Percentiles rank a stretch among this genome's conserved stretches.
phyloP scores from a whole-genome alignment of 1,140 invertebrate genomes.

The Orchestia grillus region DNA sequence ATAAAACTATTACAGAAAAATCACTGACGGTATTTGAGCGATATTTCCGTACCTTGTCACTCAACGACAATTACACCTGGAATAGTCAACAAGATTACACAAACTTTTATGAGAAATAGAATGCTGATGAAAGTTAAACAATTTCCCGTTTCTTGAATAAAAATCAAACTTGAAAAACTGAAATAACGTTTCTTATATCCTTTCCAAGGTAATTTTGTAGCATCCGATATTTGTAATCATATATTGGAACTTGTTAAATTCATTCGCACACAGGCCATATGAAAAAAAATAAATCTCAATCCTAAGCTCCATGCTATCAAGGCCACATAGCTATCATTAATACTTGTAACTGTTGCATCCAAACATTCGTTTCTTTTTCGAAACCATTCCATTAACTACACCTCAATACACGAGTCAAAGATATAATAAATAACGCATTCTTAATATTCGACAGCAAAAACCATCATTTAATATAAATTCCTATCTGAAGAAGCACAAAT shows the following conservation, averaged over 20 bases:
- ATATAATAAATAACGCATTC: background rate
- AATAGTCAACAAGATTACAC: background rate
- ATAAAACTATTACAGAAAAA: background rate
- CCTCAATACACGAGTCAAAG: background rate
- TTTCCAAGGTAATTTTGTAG: too few relatives aligned
- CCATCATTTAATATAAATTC: constrained; percentile 5
- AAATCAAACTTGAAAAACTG: background rate
- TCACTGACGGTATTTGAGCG: background rate
- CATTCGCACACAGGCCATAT: background rate
- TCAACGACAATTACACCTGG: background rate
- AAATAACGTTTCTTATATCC: background rate
- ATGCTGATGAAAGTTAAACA: background rate
- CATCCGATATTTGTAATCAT: background rate
- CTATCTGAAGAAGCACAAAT: constrained; percentile 5
- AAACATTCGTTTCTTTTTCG: background rate
- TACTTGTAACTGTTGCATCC: background rate
- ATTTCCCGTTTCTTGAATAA: background rate
- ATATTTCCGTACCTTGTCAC: background rate
- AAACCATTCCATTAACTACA: background rate
- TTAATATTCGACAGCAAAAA: background rate
- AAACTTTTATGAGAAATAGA: background rate
- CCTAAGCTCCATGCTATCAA: background rate
- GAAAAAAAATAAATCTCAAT: background rate
- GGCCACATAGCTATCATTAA: background rate
- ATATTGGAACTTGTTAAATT: background rate